Percentiles rank a stretch among this genome's conserved stretches.
Conservation (phyloP, 2,113 vertebrate genomes). For the Eptesicus fuscus region DNA sequence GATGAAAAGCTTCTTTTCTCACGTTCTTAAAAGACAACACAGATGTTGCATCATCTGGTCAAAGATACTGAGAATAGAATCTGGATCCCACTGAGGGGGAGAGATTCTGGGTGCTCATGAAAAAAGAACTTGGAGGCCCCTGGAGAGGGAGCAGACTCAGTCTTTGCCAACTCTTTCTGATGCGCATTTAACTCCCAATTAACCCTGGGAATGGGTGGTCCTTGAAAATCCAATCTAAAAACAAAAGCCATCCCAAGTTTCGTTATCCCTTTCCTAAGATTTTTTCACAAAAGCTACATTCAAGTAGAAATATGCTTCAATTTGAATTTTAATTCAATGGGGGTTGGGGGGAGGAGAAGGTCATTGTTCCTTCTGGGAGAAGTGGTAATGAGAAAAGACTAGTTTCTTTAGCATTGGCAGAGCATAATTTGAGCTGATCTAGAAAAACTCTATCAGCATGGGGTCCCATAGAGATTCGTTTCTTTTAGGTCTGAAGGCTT, state of each 20-base stretch:
- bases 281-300: constrained; percentile 10
- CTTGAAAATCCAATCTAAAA: constrained; percentile 25
- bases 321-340: not conserved
- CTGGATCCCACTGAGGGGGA: not conserved
- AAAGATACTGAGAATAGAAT: constrained; percentile 33
- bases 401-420: not conserved
- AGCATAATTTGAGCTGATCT: not conserved
- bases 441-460: not conserved
- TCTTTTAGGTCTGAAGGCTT: not conserved
- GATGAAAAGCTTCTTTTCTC: constrained; percentile 35
- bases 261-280: not conserved
- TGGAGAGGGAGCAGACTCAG: not conserved
- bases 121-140: constrained; percentile 23
- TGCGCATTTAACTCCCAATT: not conserved
- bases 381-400: not conserved
- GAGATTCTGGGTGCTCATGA: not conserved
- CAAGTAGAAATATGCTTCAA: not conserved
- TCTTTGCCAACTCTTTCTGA: not conserved
- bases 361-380: not conserved
- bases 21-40: constrained; percentile 51
- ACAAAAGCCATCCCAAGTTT: not conserved
- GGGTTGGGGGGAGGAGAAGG: not conserved
- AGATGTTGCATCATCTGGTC: constrained; percentile 30
- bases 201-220: constrained; percentile 12
- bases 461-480: not conserved